Conservation (phyloP, 1,140 invertebrate genomes). For the Drosophila seguyi region DNA sequence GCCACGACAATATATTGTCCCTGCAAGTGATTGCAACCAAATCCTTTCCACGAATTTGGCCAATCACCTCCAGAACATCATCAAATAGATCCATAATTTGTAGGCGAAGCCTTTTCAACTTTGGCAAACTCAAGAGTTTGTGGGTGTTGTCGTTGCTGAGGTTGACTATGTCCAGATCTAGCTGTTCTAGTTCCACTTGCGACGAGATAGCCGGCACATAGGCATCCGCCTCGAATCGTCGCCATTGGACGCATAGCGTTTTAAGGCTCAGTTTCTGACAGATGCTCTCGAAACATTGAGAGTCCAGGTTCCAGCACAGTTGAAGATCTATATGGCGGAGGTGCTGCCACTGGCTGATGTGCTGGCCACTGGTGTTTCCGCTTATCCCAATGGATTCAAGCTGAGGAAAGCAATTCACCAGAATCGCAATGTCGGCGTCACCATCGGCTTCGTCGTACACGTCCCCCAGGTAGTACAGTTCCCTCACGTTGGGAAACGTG, state of each 20-base stretch:
- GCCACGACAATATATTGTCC: slow-evolving; percentile 18
- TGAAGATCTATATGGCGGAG: slow-evolving; percentile 31
- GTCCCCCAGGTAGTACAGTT: slow-evolving; percentile 27
- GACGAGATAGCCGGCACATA: slow-evolving; percentile 12
- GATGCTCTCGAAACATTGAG: slow-evolving; percentile 13
- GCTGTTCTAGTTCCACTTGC: slow-evolving; percentile 20
- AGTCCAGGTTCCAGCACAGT: slow-evolving; percentile 22
- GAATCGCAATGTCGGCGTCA: slow-evolving; percentile 25
- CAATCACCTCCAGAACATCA: slow-evolving; percentile 13
- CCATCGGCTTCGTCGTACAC: slow-evolving; percentile 10
- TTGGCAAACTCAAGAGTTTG: slow-evolving; percentile 25
- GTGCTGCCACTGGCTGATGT: slow-evolving; percentile 27
- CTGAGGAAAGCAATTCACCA: slow-evolving; percentile 29
- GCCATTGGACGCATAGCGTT: slow-evolving; percentile 25
- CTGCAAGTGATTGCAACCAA: slow-evolving; percentile 28
- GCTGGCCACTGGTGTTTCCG: slow-evolving; percentile 13
- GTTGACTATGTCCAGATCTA: slow-evolving; percentile 24
- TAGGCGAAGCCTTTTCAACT: slow-evolving; percentile 21
- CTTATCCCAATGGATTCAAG: slow-evolving; percentile 21
- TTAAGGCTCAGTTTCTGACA: slow-evolving; percentile 18
- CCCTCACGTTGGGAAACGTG: slow-evolving; percentile 2
- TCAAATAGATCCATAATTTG: slow-evolving; percentile 2
- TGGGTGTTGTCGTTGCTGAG: slow-evolving; percentile 5
- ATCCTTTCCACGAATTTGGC: slow-evolving; percentile 13
- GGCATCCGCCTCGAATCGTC: background rate